Conservation (phyloP, 1,140 invertebrate species). For the Micrasema longulum region DNA sequence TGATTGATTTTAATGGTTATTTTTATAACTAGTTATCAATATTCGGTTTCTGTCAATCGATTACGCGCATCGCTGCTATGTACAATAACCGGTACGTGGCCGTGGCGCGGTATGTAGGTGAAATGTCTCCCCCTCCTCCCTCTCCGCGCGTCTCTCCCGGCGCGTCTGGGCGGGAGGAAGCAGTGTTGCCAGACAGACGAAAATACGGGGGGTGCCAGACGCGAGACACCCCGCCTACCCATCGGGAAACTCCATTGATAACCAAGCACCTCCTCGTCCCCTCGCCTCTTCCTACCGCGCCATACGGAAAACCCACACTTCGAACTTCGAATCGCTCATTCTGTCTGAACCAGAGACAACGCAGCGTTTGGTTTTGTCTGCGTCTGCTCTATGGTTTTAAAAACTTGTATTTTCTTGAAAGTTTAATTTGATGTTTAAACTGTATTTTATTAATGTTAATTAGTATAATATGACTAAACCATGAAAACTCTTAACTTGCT, state of each 20-base stretch:
- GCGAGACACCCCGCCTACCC: conserved; percentile 32
- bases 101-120: conserved; percentile 8
- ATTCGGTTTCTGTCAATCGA: no score
- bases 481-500: no score
- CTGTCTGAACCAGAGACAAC: conserved; percentile 9
- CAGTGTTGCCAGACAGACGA: conserved; percentile 21
- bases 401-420: conserved; percentile 3
- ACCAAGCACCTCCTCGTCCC: conserved; percentile 9
- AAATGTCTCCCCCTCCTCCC: background rate
- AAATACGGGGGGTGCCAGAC: conserved; percentile 34
- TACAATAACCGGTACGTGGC: no score
- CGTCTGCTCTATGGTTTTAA: conserved; percentile 3
- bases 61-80: no score
- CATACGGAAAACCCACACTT: background rate
- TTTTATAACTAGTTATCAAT: no score
- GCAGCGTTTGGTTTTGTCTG: background rate
- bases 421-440: no score
- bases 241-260: conserved; percentile 46
- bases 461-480: no score
- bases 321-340: conserved; percentile 21
- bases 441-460: no score
- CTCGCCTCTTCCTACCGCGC: conserved; percentile 1
- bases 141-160: background rate
- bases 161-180: conserved; percentile 16
- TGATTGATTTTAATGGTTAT: no score